phyloP scores from a whole-genome alignment of 1,140 invertebrate species.

The Whitmania pigra region DNA sequence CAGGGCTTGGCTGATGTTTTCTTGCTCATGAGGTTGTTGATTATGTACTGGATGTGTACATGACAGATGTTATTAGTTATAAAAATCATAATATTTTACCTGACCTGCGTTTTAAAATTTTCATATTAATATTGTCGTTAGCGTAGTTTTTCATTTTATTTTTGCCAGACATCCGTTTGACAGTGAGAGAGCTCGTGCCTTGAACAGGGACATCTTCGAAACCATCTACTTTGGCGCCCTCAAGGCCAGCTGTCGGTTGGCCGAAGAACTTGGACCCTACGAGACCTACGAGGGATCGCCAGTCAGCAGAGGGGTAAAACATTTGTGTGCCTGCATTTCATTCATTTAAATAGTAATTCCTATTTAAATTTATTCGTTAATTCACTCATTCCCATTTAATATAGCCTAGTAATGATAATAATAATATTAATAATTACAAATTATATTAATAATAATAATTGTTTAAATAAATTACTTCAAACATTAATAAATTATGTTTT shows the following conservation, averaged over 20 bases:
- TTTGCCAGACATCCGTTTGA: slow-evolving; percentile 58
- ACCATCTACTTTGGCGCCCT: slow-evolving; percentile 91
- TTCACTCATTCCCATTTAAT: no score
- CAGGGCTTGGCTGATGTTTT: slow-evolving; percentile 95
- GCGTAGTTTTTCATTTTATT: no score
- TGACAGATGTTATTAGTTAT: no score
- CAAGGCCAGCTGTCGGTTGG: slow-evolving; percentile 88
- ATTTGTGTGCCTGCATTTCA: not conserved
- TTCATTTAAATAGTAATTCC: not conserved
- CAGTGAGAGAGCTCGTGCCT: slow-evolving; percentile 60
- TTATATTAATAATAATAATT: no score
- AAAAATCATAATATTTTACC: no score
- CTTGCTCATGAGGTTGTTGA: slow-evolving; percentile 60
- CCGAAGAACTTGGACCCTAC: slow-evolving; percentile 71
- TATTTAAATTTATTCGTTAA: no score
- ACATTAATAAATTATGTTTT: not conserved
- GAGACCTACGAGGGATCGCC: slow-evolving; percentile 80
- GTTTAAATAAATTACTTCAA: slow-evolving; percentile 2
- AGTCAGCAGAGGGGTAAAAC: slow-evolving; percentile 70
- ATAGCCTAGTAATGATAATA: no score
- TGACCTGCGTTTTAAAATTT: no score
- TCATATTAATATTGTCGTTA: no score
- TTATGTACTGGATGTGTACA: not conserved
- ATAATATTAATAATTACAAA: no score
- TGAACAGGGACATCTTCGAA: slow-evolving; percentile 96